Base-by-base conservation (phyloP, 2,888 invertebrate genomes). In the Heterodera filipjevi region DNA sequence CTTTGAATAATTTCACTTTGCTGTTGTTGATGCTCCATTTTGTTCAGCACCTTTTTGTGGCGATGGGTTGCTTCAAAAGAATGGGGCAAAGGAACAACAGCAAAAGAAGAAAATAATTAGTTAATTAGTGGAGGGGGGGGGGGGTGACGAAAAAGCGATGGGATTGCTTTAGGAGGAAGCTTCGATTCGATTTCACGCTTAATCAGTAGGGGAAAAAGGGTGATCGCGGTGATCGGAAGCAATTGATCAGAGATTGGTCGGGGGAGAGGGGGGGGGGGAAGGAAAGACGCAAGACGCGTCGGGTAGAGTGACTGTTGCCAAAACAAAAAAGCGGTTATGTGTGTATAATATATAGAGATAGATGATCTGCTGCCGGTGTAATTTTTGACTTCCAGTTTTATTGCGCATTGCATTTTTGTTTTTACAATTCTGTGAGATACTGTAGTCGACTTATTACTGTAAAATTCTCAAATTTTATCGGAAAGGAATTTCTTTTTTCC, bases 171-270 rank as follows among this genome's bases (percentile, higher is more conserved):
- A 6, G 8, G 22, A n/a, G 27, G 27, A 59, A 27, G 59, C 59
- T 59, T 59, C 27, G 59, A 59, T 27, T 27, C 59, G 27, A n/a
- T 39, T 27, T 19, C 59, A 59, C 22, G 27, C n/a, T 0, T 10
- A 59, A 27, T 6, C 6, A 10, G 10, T n/a, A 27, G 10, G 59
- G 27, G n/a, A 49, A 49, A 49, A 3, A 14, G 12, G 10, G 16
- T 49, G 14, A 49, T 49, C 19, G 19, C 19, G 10, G 27, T 59
- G 27, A 59, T 59, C 59, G 59, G 59, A 59, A 59, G 27, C 59
- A 22, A 59, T 59, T 59, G 59, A 59, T 59, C 59, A 59, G 59
- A 59, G n/a, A 59, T n/a, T 59, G 59, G 27, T 59, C 27, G 27
- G 27, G 27, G 59, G 27, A 27, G 5, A 27, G 59, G 19, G 59